Conservation (phyloP, 2,113 vertebrate species). For the Chrysemys picta region DNA sequence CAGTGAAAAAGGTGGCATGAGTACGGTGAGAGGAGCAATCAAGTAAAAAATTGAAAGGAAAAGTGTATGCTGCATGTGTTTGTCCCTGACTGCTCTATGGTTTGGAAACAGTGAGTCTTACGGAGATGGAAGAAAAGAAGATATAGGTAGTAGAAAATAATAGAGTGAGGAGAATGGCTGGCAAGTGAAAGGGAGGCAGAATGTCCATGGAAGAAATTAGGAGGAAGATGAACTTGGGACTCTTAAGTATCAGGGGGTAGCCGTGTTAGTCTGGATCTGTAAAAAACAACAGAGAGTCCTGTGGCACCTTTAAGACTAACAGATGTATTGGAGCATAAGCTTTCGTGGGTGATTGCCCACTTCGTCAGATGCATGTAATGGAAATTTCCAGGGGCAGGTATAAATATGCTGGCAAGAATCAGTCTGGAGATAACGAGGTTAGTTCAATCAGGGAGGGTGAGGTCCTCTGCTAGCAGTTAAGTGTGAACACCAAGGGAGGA, state of each 20-base stretch:
- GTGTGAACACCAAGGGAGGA: too few relatives aligned
- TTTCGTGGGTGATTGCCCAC: too few relatives aligned
- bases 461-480: too few relatives aligned
- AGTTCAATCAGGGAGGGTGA: too few relatives aligned
- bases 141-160: background rate
- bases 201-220: background rate
- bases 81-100: background rate
- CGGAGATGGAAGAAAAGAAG: background rate
- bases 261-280: too few relatives aligned
- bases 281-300: too few relatives aligned
- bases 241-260: background rate
- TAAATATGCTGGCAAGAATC: too few relatives aligned
- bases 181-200: background rate
- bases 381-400: too few relatives aligned
- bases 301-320: too few relatives aligned
- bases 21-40: background rate
- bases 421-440: too few relatives aligned
- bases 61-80: background rate
- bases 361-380: too few relatives aligned
- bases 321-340: too few relatives aligned
- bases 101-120: background rate
- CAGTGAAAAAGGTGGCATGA: background rate
- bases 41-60: background rate
- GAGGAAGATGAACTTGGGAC: background rate
- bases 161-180: background rate